Percentiles rank a stretch among this genome's conserved stretches.
Conservation (phyloP, 30 jellyfish, hydroid and myxozoan species). For the Mastigias papua region DNA sequence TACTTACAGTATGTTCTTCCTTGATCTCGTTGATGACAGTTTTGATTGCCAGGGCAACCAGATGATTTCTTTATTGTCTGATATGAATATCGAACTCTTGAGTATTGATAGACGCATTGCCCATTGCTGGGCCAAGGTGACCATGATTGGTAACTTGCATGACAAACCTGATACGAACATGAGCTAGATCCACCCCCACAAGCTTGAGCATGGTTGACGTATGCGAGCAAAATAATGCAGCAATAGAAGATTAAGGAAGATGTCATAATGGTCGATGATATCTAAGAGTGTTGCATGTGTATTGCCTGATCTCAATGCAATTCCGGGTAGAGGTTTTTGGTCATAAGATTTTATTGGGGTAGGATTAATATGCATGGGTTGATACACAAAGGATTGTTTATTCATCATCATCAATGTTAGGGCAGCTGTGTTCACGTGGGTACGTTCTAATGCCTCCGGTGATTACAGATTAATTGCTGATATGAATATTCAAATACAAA, state of each 20-base stretch:
- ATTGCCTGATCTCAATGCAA: neutral
- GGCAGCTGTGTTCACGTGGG: constrained; percentile 42
- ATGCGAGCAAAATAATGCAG: neutral
- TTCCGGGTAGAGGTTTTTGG: neutral
- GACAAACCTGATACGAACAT: constrained; percentile 77
- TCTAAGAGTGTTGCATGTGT: neutral
- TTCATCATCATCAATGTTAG: neutral
- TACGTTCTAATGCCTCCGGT: too few relatives aligned
- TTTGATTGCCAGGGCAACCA: constrained; percentile 77
- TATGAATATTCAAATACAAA: too few relatives aligned
- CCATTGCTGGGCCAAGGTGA: constrained; percentile 72
- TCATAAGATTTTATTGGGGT: too few relatives aligned
- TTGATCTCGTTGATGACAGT: constrained; percentile 51
- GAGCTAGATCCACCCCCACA: constrained; percentile 71
- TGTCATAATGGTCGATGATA: neutral
- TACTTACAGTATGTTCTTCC: constrained; percentile 71
- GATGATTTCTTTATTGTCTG: constrained; percentile 46
- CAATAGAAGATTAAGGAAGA: neutral
- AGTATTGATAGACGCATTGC: constrained; percentile 60
- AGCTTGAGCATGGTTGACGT: constrained; percentile 3
- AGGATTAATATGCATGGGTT: neutral
- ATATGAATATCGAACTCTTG: constrained; percentile 43
- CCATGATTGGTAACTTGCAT: constrained; percentile 56
- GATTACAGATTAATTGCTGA: too few relatives aligned
- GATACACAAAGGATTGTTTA: constrained; percentile 1